Evolutionary conservation across 2,113 vertebrate species (phyloP), one percentile per base, ranked within the genome.

Genomic region (Reinhardtius hippoglossoides): DNA sequence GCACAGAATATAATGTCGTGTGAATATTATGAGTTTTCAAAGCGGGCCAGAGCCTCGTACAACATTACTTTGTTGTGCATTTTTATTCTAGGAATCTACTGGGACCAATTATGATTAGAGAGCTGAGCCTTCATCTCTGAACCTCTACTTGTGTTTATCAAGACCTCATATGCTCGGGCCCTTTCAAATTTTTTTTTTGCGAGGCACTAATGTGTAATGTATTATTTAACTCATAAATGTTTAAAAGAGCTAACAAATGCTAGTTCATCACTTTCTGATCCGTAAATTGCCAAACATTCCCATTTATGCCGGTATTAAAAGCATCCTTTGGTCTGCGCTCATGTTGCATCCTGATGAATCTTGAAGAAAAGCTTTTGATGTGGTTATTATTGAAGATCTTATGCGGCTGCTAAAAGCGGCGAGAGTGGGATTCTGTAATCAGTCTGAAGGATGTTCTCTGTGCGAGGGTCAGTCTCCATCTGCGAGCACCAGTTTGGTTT

Each of bases 141-240:
- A 84, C 79, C 81, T 88, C 83, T 69, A 67, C 86, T 89, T 56
- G 54, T 92, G 85, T 93, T 93, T 94, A 92, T 93, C 84, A 84
- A 91, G 87, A 93, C 83, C 80, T 88, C 82, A 81, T 91, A 80
- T 82, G 78, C 85, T 78, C 20, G 62, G 69, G 84, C 89, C 77
- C 71, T 85, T 90, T 90, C 80, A 92, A 48, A 93, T 91, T 90
- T 91, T 44, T 44, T 44, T 92, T 91, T 92, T 92, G 90, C 88
- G 76, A 82, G 79, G 84, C 86, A 61, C 90, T 94, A 93, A 93
- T 93, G 85, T 92, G 88, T 91, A 91, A 94, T 94, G 91, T 94
- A 93, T 95, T 94, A 94, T 94, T 95, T 90, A 94, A 92, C 82
- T 91, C 88, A 92, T 94, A 86, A 94, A 95, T 94, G 89, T 94